These are phyloP conservation scores for Apamea monoglypha DNA, from an alignment of 2,888 invertebrate species.

Conservation along the genomic window DNA sequence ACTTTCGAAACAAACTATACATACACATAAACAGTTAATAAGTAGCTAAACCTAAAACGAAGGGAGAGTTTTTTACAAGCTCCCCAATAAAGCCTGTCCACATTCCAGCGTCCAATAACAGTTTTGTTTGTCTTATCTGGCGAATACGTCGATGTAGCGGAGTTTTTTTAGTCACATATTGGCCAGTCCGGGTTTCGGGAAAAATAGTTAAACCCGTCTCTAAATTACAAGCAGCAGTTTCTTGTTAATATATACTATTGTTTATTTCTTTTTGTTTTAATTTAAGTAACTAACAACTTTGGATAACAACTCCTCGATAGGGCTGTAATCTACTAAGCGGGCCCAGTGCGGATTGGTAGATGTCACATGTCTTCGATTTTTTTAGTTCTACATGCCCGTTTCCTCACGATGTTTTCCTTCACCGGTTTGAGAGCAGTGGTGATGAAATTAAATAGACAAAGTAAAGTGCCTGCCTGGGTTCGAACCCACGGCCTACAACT, in stretches of 20 bases:
- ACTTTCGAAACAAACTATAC: neutral
- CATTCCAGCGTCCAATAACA: conserved; percentile 45
- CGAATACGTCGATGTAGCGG: conserved; percentile 11
- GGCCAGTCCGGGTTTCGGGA: neutral
- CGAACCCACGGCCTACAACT: too few relatives aligned
- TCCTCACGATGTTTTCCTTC: too few relatives aligned
- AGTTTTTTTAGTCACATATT: conserved; percentile 36
- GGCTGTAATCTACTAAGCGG: too few relatives aligned
- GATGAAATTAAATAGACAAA: too few relatives aligned
- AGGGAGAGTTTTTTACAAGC: conserved; percentile 18
- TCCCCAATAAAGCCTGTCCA: conserved; percentile 43
- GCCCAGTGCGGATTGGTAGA: too few relatives aligned
- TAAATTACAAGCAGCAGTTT: neutral
- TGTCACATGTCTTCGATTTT: too few relatives aligned
- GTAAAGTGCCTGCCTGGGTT: too few relatives aligned
- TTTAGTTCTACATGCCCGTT: too few relatives aligned
- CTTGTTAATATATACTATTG: neutral
- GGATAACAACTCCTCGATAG: too few relatives aligned
- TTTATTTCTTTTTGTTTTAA: neutral
- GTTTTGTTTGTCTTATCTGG: conserved; percentile 44
- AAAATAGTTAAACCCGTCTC: neutral
- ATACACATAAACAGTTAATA: neutral
- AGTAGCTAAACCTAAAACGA: neutral
- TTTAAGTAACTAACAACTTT: neutral
- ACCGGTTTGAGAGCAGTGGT: too few relatives aligned